These are phyloP conservation scores for Larimichthys crocea DNA, from an alignment of 2,113 vertebrate species.

Conservation along the genomic window DNA sequence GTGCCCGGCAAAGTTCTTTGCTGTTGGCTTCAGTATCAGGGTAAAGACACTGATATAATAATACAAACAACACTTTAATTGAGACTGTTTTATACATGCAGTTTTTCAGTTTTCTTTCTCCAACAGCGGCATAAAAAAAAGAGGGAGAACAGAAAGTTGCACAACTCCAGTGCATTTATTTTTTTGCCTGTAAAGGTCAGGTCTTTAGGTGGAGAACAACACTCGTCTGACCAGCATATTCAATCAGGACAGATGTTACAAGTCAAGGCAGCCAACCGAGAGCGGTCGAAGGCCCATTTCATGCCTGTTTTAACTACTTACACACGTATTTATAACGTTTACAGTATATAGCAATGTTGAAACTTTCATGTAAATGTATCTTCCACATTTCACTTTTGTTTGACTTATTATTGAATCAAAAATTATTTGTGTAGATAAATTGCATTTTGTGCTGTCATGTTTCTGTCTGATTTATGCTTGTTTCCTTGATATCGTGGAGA, in stretches of 20 bases:
- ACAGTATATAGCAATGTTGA: neutral
- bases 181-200: neutral
- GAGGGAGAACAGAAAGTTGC: too few species aligned
- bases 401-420: neutral
- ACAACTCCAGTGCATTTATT: neutral
- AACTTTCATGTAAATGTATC: neutral
- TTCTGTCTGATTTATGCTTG: neutral
- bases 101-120: neutral
- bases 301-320: neutral
- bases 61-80: too few species aligned
- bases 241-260: neutral
- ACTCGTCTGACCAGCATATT: neutral
- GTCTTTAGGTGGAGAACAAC: neutral
- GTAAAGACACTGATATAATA: slow-evolving; percentile 47
- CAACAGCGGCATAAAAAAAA: neutral
- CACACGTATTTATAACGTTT: neutral
- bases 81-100: neutral
- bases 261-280: neutral
- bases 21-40: slow-evolving; percentile 80
- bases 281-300: neutral
- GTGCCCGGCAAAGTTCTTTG: slow-evolving; percentile 77
- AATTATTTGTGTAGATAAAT: too few species aligned
- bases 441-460: neutral
- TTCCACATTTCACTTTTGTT: neutral
- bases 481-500: neutral